Conservation (phyloP, 1,140 invertebrate species). For the Heliothis virescens region DNA sequence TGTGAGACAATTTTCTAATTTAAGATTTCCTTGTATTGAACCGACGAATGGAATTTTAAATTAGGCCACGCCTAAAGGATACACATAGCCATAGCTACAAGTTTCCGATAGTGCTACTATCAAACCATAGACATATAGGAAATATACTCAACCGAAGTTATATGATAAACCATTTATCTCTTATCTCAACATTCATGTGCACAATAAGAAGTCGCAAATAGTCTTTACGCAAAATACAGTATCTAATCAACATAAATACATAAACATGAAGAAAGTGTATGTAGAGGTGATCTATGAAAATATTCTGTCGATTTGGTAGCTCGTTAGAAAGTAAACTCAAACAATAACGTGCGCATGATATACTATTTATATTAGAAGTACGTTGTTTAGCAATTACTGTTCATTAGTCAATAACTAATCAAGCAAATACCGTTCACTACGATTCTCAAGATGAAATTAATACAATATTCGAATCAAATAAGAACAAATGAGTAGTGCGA, state of each 20-base stretch:
- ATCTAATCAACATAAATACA: slow-evolving; percentile 41
- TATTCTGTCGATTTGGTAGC: slow-evolving; percentile 36
- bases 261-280: slow-evolving; percentile 39
- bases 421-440: background rate
- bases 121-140: slow-evolving; percentile 31
- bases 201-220: slow-evolving; percentile 23
- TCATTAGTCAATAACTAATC: slow-evolving; percentile 29
- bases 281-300: slow-evolving; percentile 25
- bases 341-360: slow-evolving; percentile 31
- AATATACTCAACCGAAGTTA: background rate
- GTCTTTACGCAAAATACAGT: slow-evolving; percentile 32
- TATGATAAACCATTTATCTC: slow-evolving; percentile 8
- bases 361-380: slow-evolving; percentile 27
- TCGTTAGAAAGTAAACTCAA: slow-evolving; percentile 42
- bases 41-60: slow-evolving; percentile 33
- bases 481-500: background rate
- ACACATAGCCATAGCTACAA: slow-evolving; percentile 8
- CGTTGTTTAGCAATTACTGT: background rate
- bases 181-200: slow-evolving; percentile 21
- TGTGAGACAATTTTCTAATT: slow-evolving; percentile 41
- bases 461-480: background rate
- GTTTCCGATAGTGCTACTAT: slow-evolving; percentile 21
- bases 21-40: slow-evolving; percentile 37
- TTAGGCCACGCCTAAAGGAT: slow-evolving; percentile 24
- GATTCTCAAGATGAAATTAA: slow-evolving; percentile 10